Percentiles rank a stretch among this genome's conserved stretches.
Conservation (phyloP, 2,888 invertebrate genomes). For the Erebia ligea region DNA sequence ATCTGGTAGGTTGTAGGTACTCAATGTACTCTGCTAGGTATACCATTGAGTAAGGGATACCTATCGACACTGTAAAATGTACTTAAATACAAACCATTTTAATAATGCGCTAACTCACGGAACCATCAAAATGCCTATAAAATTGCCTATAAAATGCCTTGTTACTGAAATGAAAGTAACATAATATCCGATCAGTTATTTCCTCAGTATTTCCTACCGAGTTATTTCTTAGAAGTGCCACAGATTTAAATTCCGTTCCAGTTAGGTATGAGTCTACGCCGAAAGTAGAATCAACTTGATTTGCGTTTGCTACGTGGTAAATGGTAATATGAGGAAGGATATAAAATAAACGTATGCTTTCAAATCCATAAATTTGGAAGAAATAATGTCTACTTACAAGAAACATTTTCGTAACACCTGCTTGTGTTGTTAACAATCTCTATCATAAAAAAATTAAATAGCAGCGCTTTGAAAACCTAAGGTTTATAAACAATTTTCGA, state of each 20-base stretch:
- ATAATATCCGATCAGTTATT: background rate
- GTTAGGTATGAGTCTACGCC: background rate
- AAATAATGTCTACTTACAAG: background rate
- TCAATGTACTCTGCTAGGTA: too few species aligned
- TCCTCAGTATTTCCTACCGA: background rate
- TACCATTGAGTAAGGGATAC: background rate
- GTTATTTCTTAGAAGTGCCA: background rate
- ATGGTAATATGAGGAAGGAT: background rate
- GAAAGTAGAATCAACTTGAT: conserved; percentile 3
- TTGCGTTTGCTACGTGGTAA: background rate
- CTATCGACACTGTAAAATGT: background rate
- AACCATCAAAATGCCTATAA: background rate
- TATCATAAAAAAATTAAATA: too few species aligned
- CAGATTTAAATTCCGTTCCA: background rate
- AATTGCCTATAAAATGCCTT: background rate
- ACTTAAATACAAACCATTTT: background rate
- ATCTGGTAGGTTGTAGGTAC: too few species aligned
- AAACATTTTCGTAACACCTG: too few species aligned
- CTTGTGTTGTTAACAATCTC: too few species aligned
- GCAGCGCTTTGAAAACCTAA: background rate
- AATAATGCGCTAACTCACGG: background rate
- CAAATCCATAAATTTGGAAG: background rate
- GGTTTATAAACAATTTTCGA: background rate
- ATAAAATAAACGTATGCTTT: background rate
- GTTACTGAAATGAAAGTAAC: background rate